phyloP scores from a whole-genome alignment of 2,797 vertebrate species.

The Acipenser transmontanus region DNA sequence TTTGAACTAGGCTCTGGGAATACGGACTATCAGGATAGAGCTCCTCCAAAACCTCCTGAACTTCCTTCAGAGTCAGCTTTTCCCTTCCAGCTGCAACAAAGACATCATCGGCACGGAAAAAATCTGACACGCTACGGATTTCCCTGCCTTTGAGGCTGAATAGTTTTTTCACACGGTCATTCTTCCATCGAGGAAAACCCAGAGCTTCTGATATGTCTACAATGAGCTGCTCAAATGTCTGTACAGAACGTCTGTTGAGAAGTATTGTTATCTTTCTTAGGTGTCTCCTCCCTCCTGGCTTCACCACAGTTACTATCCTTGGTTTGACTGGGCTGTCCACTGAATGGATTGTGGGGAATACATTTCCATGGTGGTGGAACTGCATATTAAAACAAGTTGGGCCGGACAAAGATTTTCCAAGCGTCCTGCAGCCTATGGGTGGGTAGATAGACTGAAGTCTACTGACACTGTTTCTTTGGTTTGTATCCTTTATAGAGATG shows the following conservation, averaged over 20 bases:
- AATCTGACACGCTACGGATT: slow-evolving; percentile 80
- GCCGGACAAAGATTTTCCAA: slow-evolving; percentile 43
- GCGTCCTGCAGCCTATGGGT: slow-evolving; percentile 41
- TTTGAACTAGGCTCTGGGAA: slow-evolving; percentile 52
- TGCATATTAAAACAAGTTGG: slow-evolving; percentile 32
- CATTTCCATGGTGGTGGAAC: slow-evolving; percentile 32
- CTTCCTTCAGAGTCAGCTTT: slow-evolving; percentile 67
- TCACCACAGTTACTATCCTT: slow-evolving; percentile 82
- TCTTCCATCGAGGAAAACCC: slow-evolving; percentile 87
- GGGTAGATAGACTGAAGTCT: slow-evolving; percentile 53
- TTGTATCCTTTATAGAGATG: slow-evolving; percentile 42
- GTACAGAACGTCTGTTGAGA: slow-evolving; percentile 81
- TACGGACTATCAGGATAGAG: slow-evolving; percentile 71
- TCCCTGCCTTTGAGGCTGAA: slow-evolving; percentile 82
- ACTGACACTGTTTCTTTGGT: slow-evolving; percentile 44
- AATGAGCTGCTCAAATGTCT: slow-evolving; percentile 87
- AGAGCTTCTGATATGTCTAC: slow-evolving; percentile 88
- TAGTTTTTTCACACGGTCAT: slow-evolving; percentile 77
- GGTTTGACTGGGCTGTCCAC: slow-evolving; percentile 81
- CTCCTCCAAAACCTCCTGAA: slow-evolving; percentile 79
- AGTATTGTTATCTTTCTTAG: slow-evolving; percentile 82
- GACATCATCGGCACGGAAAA: slow-evolving; percentile 82
- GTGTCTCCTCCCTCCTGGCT: slow-evolving; percentile 57
- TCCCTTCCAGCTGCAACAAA: slow-evolving; percentile 82
- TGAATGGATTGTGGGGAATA: slow-evolving; percentile 67